Evolutionary conservation across 2,113 vertebrate species (phyloP).

Genomic region (Neolamprologus tretocephalus): DNA sequence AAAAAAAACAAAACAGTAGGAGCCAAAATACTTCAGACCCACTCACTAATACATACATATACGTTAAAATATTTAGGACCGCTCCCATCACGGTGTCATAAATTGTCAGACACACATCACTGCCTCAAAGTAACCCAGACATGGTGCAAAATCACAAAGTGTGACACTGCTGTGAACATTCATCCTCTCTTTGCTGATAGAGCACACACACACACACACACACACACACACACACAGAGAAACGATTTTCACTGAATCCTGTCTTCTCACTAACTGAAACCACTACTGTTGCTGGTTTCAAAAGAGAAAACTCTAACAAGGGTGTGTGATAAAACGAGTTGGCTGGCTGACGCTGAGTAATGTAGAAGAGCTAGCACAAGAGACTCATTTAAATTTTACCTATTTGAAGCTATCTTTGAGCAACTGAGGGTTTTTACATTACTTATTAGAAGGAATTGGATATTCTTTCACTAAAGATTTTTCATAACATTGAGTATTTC

Average conservation of each 20-base stretch:
- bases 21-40: neutral
- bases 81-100: constrained; percentile 10
- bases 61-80: constrained; percentile 25
- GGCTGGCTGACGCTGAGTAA: neutral
- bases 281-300: neutral
- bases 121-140: neutral
- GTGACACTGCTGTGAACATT: neutral
- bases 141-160: constrained; percentile 48
- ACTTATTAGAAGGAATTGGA: neutral
- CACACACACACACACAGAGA: neutral
- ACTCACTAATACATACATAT: neutral
- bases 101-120: constrained; percentile 34
- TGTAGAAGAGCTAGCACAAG: neutral
- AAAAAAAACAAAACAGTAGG: neutral
- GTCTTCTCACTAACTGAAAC: neutral
- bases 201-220: neutral
- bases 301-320: neutral
- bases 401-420: neutral
- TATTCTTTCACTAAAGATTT: neutral
- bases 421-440: neutral
- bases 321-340: neutral
- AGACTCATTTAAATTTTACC: neutral
- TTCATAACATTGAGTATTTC: neutral
- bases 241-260: neutral
- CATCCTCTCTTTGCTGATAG: neutral